Conservation (phyloP, 1,140 invertebrate genomes). For the Nautilus pompilius region DNA sequence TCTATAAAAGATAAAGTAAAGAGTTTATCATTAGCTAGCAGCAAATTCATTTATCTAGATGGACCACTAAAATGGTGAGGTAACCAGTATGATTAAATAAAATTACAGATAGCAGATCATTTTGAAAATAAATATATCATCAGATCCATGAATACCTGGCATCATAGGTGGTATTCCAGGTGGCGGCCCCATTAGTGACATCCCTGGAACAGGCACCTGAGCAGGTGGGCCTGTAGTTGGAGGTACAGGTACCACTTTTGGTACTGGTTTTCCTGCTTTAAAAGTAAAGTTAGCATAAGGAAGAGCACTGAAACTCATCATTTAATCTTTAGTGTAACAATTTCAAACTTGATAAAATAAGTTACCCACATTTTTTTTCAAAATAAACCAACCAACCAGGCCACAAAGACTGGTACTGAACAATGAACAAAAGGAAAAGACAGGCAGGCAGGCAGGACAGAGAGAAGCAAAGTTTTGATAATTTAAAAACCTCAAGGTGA, state of each 20-base stretch:
- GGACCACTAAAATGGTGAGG: not conserved
- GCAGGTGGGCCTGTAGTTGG: slow-evolving; percentile 37
- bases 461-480: too few species aligned
- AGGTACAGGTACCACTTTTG: slow-evolving; percentile 23
- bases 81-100: not conserved
- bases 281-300: slow-evolving; percentile 1
- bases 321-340: not conserved
- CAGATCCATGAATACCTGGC: slow-evolving; percentile 45
- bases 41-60: not conserved
- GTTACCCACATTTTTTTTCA: not conserved
- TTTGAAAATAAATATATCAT: not conserved
- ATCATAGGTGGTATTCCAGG: slow-evolving; percentile 73
- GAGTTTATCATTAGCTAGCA: not conserved
- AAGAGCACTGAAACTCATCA: not conserved
- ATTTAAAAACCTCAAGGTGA: too few species aligned
- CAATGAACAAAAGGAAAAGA: slow-evolving; percentile 1
- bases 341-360: not conserved
- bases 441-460: not conserved
- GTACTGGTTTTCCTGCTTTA: slow-evolving; percentile 14
- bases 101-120: not conserved
- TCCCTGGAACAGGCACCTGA: slow-evolving; percentile 35
- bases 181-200: slow-evolving; percentile 49
- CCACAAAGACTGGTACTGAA: slow-evolving; percentile 3
- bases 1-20: not conserved
- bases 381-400: slow-evolving; percentile 1